Base-by-base conservation (phyloP, 2,888 invertebrate genomes). In the Imbricaverruca yamaguchii region DNA sequence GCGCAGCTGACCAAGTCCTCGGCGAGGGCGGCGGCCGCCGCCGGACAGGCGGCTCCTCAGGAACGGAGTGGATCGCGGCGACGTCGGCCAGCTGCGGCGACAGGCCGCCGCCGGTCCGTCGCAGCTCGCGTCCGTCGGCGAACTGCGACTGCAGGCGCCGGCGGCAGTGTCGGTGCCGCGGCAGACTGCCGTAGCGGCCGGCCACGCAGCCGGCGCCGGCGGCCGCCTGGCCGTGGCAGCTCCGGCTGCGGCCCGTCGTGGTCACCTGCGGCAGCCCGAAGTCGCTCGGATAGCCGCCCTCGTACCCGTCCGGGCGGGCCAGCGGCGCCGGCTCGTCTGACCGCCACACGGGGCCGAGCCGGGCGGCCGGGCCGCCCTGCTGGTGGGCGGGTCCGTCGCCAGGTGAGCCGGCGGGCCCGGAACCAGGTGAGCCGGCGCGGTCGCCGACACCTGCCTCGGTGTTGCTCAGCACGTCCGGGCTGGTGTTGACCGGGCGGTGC, bases 291-390 rank as follows among this genome's bases (percentile, higher is more conserved):
- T 39, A 69, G 69, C 69, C 69, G 69, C 69, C 69, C 53, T 25
- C 18, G 74, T 74, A 53, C 53, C 53, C 74, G 18, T 74, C 74
- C 18, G 53, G 53, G 53, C 53, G 74, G 11, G 53, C 74, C 39
- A 74, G 74, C 18, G 74, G 74, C 39, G 21, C 74, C 74, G 74
- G 74, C 74, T 74, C 74, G 74, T 74, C 74, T 0, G 74, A 23
- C 10, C 74, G 15, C 74, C 74, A 74, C 12, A 74, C 39, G 1
- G 53, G 39, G 53, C 74, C 74, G 15, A 74, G 53, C 74, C 74
- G 39, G 21, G 25, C 6, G 15, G 53, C 10, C 53, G 74, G 9
- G 13, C 74, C 21, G 74, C 2, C 7, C 21, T 18, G 74, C 9
- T 74, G 53, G 74, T 74, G 53, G 53, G 69, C 15, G 69, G 39